These are phyloP conservation scores for Melanerpes formicivorus DNA, from an alignment of 2,113 vertebrate genomes.

Conservation along the genomic window DNA sequence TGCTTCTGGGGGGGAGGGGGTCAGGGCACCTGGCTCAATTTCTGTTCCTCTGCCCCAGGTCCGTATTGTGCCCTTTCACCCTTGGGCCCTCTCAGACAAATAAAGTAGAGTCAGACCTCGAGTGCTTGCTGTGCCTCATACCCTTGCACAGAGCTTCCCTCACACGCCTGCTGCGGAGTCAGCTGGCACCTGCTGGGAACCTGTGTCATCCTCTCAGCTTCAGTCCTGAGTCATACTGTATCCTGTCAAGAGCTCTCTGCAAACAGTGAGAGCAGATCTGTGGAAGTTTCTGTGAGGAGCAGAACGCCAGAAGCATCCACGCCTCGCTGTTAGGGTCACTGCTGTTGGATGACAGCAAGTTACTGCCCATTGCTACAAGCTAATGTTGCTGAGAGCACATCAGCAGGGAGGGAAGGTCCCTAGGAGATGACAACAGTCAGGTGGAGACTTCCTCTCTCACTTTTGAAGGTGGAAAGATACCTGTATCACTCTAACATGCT, in stretches of 20 bases:
- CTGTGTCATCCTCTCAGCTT: constrained; percentile 31
- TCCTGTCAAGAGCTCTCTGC: constrained; percentile 1
- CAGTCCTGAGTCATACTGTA: not conserved
- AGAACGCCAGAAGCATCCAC: not conserved
- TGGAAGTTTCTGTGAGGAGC: not conserved
- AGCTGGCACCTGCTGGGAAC: constrained; percentile 44
- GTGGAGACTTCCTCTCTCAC: not conserved
- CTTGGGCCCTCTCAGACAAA: constrained; percentile 59
- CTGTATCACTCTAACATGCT: not conserved
- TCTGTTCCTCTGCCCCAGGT: constrained; percentile 38
- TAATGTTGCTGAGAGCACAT: not conserved
- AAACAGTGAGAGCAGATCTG: constrained; percentile 1
- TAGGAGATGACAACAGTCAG: not conserved
- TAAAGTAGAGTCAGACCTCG: constrained; percentile 70
- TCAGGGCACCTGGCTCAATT: constrained; percentile 47
- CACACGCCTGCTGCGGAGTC: constrained; percentile 2
- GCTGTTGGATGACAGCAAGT: not conserved
- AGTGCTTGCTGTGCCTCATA: constrained; percentile 67
- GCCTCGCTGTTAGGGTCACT: not conserved
- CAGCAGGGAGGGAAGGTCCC: not conserved
- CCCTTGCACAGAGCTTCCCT: constrained; percentile 54
- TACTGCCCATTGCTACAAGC: not conserved
- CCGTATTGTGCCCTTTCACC: constrained; percentile 40
- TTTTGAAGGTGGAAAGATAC: not conserved
- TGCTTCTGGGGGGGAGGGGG: constrained; percentile 42